Conservation (phyloP, 2,888 invertebrate species). For the Cephus nigrinus region DNA sequence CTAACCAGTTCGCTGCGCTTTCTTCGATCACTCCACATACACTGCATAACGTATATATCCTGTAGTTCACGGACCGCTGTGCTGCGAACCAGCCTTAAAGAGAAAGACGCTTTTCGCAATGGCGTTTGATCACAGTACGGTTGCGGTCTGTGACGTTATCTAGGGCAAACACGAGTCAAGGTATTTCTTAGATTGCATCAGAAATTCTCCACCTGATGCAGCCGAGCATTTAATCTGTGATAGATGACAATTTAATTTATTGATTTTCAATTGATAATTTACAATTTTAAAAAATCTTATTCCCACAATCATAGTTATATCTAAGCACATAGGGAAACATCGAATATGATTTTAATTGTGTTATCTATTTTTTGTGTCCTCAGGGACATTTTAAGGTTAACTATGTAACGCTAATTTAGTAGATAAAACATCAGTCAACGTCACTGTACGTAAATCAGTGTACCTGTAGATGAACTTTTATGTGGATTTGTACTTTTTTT, state of each 20-base stretch:
- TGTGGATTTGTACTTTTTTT: background rate
- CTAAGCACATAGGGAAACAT: background rate
- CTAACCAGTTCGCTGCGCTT: background rate
- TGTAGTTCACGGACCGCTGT: background rate
- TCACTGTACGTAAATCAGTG: background rate
- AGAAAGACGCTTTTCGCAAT: background rate
- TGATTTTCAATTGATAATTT: background rate
- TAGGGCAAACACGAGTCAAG: background rate
- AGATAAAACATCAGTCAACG: background rate
- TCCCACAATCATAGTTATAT: background rate
- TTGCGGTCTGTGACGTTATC: background rate
- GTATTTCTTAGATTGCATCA: background rate
- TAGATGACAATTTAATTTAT: background rate
- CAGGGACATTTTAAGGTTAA: background rate
- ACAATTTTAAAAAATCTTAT: background rate
- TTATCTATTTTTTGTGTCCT: background rate
- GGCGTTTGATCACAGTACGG: background rate
- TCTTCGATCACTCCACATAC: background rate
- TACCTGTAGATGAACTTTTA: background rate
- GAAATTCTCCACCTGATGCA: background rate
- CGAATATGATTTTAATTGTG: background rate
- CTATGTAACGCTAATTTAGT: background rate
- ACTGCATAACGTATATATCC: background rate
- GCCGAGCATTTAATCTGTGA: background rate
- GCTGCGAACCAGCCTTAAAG: background rate